Percentiles rank a stretch among this genome's conserved stretches.
These are phyloP conservation scores for Emydoidea blandingii DNA, from an alignment of 2,797 vertebrate genomes.

Conservation along the genomic window DNA sequence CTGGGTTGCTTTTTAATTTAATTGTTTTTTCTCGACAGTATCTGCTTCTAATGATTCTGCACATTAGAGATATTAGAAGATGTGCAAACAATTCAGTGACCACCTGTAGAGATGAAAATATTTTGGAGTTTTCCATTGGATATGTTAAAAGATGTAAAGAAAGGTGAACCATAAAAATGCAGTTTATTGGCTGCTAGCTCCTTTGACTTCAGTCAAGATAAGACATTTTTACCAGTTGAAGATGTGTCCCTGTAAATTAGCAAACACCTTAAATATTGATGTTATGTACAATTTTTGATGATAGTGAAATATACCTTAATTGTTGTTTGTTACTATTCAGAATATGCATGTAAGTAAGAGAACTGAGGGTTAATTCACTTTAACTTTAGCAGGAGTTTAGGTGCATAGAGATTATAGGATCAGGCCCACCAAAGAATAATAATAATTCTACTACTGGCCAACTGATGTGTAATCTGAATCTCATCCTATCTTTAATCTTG, in stretches of 20 bases:
- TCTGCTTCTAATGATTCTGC: slow-evolving; percentile 59
- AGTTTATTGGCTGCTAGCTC: background rate
- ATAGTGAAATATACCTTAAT: background rate
- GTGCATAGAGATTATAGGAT: background rate
- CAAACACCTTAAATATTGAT: background rate
- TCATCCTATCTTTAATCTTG: background rate
- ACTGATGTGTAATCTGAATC: background rate
- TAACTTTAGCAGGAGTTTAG: background rate
- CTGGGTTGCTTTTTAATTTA: slow-evolving; percentile 33
- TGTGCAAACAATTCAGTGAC: background rate
- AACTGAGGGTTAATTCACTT: background rate
- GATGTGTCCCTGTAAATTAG: background rate
- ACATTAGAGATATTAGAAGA: slow-evolving; percentile 25
- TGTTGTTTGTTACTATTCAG: background rate
- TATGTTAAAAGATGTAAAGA: background rate
- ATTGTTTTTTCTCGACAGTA: slow-evolving; percentile 47
- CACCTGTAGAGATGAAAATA: background rate
- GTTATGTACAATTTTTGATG: background rate
- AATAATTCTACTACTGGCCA: background rate
- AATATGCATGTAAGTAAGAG: background rate
- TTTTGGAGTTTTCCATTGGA: fast-evolving
- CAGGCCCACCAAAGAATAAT: fast-evolving
- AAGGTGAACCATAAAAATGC: background rate
- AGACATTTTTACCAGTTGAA: background rate
- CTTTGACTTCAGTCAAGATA: background rate